These are phyloP conservation scores for Solenodon paradoxus DNA, from an alignment of 2,113 vertebrate genomes.

Conservation along the genomic window DNA sequence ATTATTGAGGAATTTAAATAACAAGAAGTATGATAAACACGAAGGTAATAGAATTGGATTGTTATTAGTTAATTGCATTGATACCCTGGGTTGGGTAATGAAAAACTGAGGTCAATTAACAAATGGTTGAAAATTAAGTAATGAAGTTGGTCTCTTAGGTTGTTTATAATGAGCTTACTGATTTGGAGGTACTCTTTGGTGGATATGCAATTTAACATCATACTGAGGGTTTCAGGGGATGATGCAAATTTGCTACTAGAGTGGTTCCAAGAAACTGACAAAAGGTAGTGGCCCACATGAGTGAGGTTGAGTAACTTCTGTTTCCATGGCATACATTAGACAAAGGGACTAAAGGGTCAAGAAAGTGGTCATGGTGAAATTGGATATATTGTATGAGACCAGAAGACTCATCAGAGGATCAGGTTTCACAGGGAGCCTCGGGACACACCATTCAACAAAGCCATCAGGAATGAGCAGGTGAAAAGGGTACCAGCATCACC, in stretches of 20 bases:
- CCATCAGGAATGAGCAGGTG: background rate
- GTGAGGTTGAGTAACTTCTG: background rate
- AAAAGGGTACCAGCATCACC: background rate
- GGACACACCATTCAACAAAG: background rate
- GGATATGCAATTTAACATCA: background rate
- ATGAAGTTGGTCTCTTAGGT: background rate
- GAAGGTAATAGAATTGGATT: background rate
- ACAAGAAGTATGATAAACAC: background rate
- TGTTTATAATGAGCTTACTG: background rate
- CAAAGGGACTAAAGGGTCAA: background rate
- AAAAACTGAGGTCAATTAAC: background rate
- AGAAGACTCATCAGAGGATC: background rate
- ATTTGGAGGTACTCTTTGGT: background rate
- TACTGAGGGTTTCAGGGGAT: background rate
- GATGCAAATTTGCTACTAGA: background rate
- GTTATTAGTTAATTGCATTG: background rate
- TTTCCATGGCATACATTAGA: background rate
- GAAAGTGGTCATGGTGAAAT: background rate
- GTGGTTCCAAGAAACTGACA: background rate
- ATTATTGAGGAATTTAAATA: slow-evolving; percentile 5
- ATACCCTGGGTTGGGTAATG: background rate
- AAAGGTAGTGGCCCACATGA: background rate
- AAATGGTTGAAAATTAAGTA: background rate
- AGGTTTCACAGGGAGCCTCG: background rate
- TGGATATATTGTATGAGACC: background rate